Evolutionary conservation across 2,888 invertebrate genomes (phyloP), one percentile per base, ranked within the genome.

Genomic region (Hofmannophila pseudospretella): DNA sequence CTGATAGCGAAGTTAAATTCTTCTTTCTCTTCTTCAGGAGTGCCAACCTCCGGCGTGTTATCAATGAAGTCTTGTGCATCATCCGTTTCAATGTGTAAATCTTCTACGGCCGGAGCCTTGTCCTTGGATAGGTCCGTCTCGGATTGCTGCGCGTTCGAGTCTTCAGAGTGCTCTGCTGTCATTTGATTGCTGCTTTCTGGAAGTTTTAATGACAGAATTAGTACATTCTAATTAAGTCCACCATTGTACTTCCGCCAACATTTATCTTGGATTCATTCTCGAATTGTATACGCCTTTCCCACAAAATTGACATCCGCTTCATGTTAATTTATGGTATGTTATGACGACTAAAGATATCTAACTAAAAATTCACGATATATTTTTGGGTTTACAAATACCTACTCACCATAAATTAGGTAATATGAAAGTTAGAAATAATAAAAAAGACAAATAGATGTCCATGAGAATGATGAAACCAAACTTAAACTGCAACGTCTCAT

Each of bases 181-280:
- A 71, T 68, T 45, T 68, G 73, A 34, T 74, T 80, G 33, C 73
- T 80, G 45, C 66, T 74, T 42, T 81, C 78, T 80, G 58, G n/a
- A 49, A 47, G 23, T 1, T 16, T 4, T 16, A 16, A 16, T 29
- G 4, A 29, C 2, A 12, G 7, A n/a, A 7, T 5, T 16, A 10
- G 27, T 10, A 26, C 7, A 20, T 20, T 5, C 4, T 4, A 20
- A 7, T 5, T 4, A 20, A 5, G 20, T 5, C 4, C 4, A 20
- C 20, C 4, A 5, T 20, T 20, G 7, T 20, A 7, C 4, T 20
- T 5, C 7, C 4, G 20, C 20, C 4, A 5, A 23, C 23, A 23
- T 23, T 23, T 8, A 7, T 23, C 5, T 5, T 4, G 3, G 5
- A 5, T 16, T 16, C 16, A 16, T 16, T 16, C 16, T 16, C n/a